These are phyloP conservation scores for Parus major DNA, from an alignment of 2,113 vertebrate species.

Conservation along the genomic window DNA sequence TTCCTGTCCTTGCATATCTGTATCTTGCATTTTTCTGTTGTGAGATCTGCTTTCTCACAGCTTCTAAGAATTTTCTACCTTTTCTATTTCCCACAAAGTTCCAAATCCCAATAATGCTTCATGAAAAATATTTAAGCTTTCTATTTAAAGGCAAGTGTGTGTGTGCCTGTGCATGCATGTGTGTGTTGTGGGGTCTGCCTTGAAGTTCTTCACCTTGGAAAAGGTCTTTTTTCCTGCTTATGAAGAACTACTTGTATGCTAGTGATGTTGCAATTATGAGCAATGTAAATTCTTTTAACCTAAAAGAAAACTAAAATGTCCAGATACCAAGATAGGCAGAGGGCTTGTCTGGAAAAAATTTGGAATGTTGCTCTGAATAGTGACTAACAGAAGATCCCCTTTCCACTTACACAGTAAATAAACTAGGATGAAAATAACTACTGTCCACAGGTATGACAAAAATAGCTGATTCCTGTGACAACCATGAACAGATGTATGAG, in stretches of 20 bases:
- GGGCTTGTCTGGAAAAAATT: not conserved
- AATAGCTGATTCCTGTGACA: not conserved
- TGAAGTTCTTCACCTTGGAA: not conserved
- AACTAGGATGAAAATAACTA: not conserved
- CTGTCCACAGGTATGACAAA: constrained; percentile 18
- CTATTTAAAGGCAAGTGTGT: not conserved
- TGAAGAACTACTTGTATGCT: not conserved
- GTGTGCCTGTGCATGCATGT: accelerated
- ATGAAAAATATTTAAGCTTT: not conserved
- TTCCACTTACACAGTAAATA: not conserved
- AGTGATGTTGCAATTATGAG: not conserved
- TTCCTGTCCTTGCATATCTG: too few relatives aligned
- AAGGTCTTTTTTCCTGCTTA: not conserved
- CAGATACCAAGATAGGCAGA: not conserved
- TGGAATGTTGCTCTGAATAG: not conserved
- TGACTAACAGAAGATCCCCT: not conserved
- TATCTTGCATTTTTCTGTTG: too few relatives aligned
- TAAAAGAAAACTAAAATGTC: not conserved
- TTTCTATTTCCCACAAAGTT: not conserved
- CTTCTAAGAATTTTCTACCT: too few relatives aligned
- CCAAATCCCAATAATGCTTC: not conserved
- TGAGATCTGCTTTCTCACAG: too few relatives aligned
- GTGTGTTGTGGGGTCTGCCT: not conserved
- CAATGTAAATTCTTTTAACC: not conserved
- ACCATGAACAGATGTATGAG: not conserved